Evolutionary conservation across 2,113 vertebrate genomes (phyloP), one percentile per base, ranked within the genome.

Genomic region (Rhinopithecus roxellana): DNA sequence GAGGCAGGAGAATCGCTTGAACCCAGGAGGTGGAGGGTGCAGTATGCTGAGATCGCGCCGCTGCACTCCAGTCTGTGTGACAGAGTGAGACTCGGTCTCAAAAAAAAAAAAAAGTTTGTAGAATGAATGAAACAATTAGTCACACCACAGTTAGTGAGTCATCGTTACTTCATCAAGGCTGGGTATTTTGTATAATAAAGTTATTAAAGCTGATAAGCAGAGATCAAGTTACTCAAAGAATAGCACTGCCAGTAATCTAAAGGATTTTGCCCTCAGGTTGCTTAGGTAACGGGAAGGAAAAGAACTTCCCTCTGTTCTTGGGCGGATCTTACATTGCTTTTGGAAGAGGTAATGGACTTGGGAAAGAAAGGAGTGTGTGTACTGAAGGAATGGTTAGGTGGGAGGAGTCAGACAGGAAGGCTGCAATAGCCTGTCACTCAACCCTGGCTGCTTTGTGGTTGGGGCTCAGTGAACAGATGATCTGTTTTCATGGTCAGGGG

Each of bases 1-100:
- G 61, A 64, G 61, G 27, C 11, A 5, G 2, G 2, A 64, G 61
- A 64, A 64, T 64, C 27, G 5, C 61, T 64, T 27, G 11, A 64
- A 64, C 27, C 61, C 11, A 13, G 61, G 61, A 61, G 59, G 59
- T 4, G 1, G 59, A 30, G 25, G 27, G 30, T 64, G 12, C 61
- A 30, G 61, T 64, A 30, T 14, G 61, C 27, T 12, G 27, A 30
- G 61, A 14, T 6, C 13, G 0, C 0, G 2, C 61, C 27, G 2
- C 61, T 64, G 27, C 12, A 64, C 27, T 64, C 61, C 61, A 64
- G 61, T 27, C 61, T 14, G 61, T 27, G 61, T 11, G 0, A 64
- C 61, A 64, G 61, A 64, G 27, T 6, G 5, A 64, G 27, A 55
- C 18, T 55, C 18, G 0, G 52, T 55, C 6, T 55, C 52, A 20